Evolutionary conservation across 2,797 vertebrate genomes (phyloP), one percentile per base, ranked within the genome.

Genomic region (Tamandua tetradactyla): DNA sequence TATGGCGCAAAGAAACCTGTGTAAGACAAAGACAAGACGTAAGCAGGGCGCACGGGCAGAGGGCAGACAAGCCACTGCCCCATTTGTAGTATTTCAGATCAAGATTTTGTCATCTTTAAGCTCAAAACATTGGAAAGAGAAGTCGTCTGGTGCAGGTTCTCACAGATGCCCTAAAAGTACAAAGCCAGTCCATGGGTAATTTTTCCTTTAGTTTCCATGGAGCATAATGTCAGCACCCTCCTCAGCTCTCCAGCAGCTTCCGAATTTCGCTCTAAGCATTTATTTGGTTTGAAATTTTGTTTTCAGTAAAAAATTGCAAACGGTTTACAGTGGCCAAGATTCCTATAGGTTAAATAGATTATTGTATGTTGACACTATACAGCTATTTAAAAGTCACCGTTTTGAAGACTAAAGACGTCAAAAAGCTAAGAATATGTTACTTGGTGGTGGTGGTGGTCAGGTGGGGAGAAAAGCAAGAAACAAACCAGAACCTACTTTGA

Each of bases 251-350:
- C 32, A 47, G 27, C 32, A 32, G 22, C 52, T 82, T 66, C 8
- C 61, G 25, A 57, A 35, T 18, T 23, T 22, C 78, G 18, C 66
- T 85, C 74, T 64, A 17, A 76, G 72, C 69, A 44, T 91, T 85
- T 88, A 59, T 86, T 96, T 91, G 87, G 57, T 61, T 84, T 80
- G 55, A 49, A 80, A n/a, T 7, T 37, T 13, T 61, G 59, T 83
- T 87, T 87, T 81, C 2, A 81, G 57, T 79, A 49, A 95, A 83
- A 92, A 90, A 57, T 68, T 72, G 25, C 61, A 78, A 87, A 68
- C 35, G 85, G 32, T 35, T 13, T 79, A n/a, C 62, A 37, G 57
- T 44, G 47, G 87, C 42, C 37, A 72, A 69, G 79, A 88, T 93
- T 55, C 76, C 37, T 62, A 17, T 37, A 95, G 47, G 66, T 37